These are phyloP conservation scores for Gallinago media DNA, from an alignment of 2,113 vertebrate genomes.

Conservation along the genomic window DNA sequence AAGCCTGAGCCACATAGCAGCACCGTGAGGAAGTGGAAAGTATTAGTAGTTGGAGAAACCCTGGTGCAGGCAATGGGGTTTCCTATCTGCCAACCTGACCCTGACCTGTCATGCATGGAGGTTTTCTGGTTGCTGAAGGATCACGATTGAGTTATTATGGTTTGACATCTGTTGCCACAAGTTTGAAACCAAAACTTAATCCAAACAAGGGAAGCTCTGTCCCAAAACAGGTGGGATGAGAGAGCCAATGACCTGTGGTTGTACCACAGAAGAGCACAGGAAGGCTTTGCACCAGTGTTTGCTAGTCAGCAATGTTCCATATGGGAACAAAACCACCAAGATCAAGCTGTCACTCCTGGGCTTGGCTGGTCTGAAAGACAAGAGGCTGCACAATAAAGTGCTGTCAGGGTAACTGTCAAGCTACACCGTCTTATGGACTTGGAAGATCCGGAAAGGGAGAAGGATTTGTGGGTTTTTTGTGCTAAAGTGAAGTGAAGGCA, in stretches of 20 bases:
- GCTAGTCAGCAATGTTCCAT: not conserved
- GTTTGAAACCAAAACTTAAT: not conserved
- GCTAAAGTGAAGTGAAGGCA: not conserved
- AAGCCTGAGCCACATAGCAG: not conserved
- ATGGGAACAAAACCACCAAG: not conserved
- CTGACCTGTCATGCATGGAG: not conserved
- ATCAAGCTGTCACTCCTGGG: not conserved
- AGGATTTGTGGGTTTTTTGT: not conserved
- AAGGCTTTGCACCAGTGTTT: not conserved
- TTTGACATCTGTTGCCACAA: not conserved
- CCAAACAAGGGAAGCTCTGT: not conserved
- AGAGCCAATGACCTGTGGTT: not conserved
- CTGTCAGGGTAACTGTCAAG: not conserved
- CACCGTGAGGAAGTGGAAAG: not conserved
- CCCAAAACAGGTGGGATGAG: not conserved
- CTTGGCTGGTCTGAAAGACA: not conserved
- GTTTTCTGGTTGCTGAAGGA: not conserved
- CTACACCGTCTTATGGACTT: rapidly evolving
- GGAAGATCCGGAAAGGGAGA: not conserved
- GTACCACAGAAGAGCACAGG: not conserved
- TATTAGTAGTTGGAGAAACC: not conserved
- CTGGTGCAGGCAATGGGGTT: not conserved
- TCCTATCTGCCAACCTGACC: not conserved
- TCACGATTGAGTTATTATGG: not conserved
- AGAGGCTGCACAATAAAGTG: not conserved